Conservation (phyloP, 2,113 vertebrate genomes). For the Xenopus borealis region DNA sequence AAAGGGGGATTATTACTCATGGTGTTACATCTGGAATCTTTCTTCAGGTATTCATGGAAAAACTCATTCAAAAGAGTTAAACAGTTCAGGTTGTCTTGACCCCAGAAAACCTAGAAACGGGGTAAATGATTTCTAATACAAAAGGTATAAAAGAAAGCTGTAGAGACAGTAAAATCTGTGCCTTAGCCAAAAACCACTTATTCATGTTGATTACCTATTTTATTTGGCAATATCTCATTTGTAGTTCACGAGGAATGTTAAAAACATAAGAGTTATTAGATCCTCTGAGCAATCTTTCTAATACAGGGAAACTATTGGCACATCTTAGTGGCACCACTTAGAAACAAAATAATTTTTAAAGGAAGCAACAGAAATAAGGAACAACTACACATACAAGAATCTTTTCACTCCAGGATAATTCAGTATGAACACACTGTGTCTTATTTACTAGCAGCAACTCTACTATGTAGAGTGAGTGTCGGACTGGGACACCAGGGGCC, state of each 20-base stretch:
- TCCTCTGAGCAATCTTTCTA: slow-evolving; percentile 20
- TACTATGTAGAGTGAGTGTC: no score
- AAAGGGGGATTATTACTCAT: slow-evolving; percentile 44
- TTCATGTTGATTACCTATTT: slow-evolving; percentile 37
- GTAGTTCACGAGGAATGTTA: slow-evolving; percentile 38
- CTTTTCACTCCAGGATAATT: no score
- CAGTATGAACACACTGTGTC: no score
- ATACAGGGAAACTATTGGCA: slow-evolving; percentile 19
- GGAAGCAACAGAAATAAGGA: no score
- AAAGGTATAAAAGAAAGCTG: slow-evolving; percentile 38
- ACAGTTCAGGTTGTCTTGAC: slow-evolving; percentile 92
- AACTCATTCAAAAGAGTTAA: slow-evolving; percentile 83
- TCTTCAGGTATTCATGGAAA: slow-evolving; percentile 68
- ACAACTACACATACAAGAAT: no score
- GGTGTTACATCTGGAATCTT: slow-evolving; percentile 48
- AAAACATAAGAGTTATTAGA: slow-evolving; percentile 23
- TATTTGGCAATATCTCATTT: slow-evolving; percentile 33
- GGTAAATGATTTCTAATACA: slow-evolving; percentile 33
- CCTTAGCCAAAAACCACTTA: slow-evolving; percentile 25
- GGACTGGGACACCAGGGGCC: no score
- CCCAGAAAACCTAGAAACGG: slow-evolving; percentile 85
- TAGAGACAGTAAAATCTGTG: slow-evolving; percentile 39
- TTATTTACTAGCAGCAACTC: no score
- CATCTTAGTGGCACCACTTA: not conserved
- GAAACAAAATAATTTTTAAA: no score